These are phyloP conservation scores for Sebastes diploproa DNA, from an alignment of 2,797 vertebrate genomes.

Conservation along the genomic window DNA sequence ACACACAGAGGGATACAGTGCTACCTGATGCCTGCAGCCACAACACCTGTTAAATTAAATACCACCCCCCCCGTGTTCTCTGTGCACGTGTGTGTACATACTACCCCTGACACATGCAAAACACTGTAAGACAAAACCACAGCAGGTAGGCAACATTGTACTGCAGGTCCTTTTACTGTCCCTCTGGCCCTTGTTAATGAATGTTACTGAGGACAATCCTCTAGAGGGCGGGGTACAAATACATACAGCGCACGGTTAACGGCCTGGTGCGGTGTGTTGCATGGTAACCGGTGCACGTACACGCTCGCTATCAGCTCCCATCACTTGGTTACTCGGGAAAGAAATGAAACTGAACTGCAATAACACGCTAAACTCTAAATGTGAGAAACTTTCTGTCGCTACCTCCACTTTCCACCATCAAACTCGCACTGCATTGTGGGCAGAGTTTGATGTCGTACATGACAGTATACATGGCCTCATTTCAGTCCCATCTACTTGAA, in stretches of 20 bases:
- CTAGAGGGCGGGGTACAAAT: neutral
- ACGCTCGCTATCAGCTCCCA: neutral
- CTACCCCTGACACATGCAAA: constrained; percentile 19
- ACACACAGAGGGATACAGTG: neutral
- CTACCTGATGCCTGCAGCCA: constrained; percentile 35
- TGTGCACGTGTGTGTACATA: neutral
- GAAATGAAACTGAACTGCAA: constrained; percentile 1
- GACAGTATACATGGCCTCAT: neutral
- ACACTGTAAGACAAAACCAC: constrained; percentile 36
- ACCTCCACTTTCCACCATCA: neutral
- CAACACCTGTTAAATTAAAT: constrained; percentile 55
- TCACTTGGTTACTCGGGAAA: neutral
- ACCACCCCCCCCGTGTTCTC: neutral
- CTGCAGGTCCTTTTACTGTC: constrained; percentile 8
- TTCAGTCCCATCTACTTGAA: neutral
- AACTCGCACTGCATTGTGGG: neutral
- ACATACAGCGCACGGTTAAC: neutral
- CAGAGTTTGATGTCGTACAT: neutral
- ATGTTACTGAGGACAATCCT: constrained; percentile 13
- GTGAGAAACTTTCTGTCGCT: neutral
- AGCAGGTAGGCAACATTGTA: constrained; percentile 11
- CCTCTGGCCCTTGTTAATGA: constrained; percentile 2
- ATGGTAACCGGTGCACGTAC: constrained; percentile 8
- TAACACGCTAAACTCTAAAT: neutral
- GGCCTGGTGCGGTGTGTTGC: neutral